Base-by-base conservation (phyloP, 1,140 invertebrate species). In the Ruditapes philippinarum region DNA sequence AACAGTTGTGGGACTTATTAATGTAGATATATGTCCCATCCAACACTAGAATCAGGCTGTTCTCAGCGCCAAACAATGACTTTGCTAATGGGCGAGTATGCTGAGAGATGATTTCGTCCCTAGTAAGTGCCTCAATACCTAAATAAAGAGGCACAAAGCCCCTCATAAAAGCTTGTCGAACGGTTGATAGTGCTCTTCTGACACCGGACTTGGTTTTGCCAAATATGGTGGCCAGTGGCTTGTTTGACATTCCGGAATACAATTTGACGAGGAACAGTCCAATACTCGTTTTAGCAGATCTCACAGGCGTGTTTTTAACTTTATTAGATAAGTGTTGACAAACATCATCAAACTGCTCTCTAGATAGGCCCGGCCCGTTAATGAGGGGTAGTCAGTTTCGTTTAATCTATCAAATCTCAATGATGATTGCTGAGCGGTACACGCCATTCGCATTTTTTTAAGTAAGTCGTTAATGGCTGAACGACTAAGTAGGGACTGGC, bases 101-200 rank as follows among this genome's bases (percentile, higher is more conserved):
- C 40, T 74, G n/a, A 38, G 36, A 31, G 36, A 74, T 74, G 19
- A 74, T 38, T 11, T 12, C 22, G 17, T 74, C 70, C 28, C 70
- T 74, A 74, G 70, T 74, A 36, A 79, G 28, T 25, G 25, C 25
- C n/a, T 79, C 76, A 28, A 79, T 17, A 22, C 76, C 76, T n/a
- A 79, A 31, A 54, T 79, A 79, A n/a, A 79, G 51, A 28, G 51
- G 76, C 42, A 79, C 76, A 79, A 76, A 76, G 40, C 73, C 28
- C 36, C 40, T 38, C 73, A 76, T 76, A 17, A 76, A 76, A 17
- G 73, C 76, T 54, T 79, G 42, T 31, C 76, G 49, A 31, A 54
- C 76, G 14, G 76, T 79, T 19, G 19, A 11, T 14, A 54, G 12
- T 25, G 76, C 51, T 25, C 76, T 17, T 28, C 51, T 14, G 12